These are phyloP conservation scores for Brachionichthys hirsutus DNA, from an alignment of 2,113 vertebrate genomes.

Conservation along the genomic window DNA sequence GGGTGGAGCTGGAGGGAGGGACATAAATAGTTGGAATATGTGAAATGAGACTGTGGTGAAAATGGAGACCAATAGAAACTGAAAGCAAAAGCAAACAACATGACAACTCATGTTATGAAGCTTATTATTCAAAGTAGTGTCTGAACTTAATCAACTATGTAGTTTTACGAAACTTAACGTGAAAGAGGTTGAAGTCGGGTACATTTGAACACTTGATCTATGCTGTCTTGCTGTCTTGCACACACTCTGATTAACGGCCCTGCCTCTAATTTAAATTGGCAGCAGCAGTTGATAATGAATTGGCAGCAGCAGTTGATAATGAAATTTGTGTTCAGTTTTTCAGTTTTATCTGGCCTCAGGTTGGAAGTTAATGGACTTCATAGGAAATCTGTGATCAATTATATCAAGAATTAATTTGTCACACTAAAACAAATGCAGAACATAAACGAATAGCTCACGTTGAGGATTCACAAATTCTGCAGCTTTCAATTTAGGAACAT, in stretches of 20 bases:
- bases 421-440: conserved; percentile 62
- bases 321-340: conserved; percentile 43
- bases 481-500: conserved; percentile 24
- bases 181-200: conserved; percentile 13
- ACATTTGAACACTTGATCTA: conserved; percentile 36
- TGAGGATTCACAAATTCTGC: conserved; percentile 5
- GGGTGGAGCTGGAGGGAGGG: conserved; percentile 3
- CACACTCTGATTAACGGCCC: conserved; percentile 63
- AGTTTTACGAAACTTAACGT: too few species aligned
- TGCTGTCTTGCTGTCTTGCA: conserved; percentile 32
- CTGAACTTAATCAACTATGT: conserved; percentile 12
- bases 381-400: conserved; percentile 66
- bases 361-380: conserved; percentile 71
- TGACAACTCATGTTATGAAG: conserved; percentile 33
- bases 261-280: conserved; percentile 63
- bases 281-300: conserved; percentile 66
- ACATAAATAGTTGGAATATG: conserved; percentile 12
- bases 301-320: conserved; percentile 67
- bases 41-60: not conserved
- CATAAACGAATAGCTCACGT: conserved; percentile 26
- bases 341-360: conserved; percentile 56
- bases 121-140: conserved; percentile 39
- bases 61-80: not conserved
- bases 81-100: too few species aligned
- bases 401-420: conserved; percentile 68